phyloP scores from a whole-genome alignment of 2,797 vertebrate species.

The Lepilemur ruficaudatus region DNA sequence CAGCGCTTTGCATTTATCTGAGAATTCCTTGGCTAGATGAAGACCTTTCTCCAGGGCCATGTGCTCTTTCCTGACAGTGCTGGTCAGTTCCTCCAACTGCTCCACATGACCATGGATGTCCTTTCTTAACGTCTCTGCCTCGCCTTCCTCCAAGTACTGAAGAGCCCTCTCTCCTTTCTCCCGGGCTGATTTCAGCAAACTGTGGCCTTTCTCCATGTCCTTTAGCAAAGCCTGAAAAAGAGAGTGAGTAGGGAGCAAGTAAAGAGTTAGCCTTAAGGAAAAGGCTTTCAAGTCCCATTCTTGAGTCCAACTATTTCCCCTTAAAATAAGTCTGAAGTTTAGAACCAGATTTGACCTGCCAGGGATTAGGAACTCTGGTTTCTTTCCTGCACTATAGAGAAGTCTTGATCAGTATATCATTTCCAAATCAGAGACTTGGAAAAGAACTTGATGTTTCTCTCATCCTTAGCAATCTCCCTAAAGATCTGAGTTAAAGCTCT shows the following conservation, averaged over 20 bases:
- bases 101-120: conserved; percentile 88
- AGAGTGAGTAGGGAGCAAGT: not conserved
- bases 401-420: not conserved
- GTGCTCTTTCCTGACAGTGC: conserved; percentile 91
- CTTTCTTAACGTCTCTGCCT: conserved; percentile 88
- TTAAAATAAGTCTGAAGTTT: not conserved
- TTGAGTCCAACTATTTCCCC: not conserved
- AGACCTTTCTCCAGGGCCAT: conserved; percentile 90
- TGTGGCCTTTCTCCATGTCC: conserved; percentile 94
- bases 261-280: not conserved
- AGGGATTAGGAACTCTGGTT: not conserved
- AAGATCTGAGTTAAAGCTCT: not conserved
- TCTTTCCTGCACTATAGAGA: not conserved
- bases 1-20: conserved; percentile 92
- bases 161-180: conserved; percentile 92
- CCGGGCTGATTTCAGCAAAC: conserved; percentile 91
- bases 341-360: not conserved
- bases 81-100: conserved; percentile 91
- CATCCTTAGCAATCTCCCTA: not conserved
- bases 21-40: conserved; percentile 94
- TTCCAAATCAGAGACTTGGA: not conserved
- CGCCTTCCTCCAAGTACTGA: conserved; percentile 88
- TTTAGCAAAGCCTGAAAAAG: conserved; percentile 84
- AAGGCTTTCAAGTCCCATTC: not conserved
- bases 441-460: not conserved